phyloP scores from a whole-genome alignment of 2,888 invertebrate genomes.

The Platycheirus rosarum region DNA sequence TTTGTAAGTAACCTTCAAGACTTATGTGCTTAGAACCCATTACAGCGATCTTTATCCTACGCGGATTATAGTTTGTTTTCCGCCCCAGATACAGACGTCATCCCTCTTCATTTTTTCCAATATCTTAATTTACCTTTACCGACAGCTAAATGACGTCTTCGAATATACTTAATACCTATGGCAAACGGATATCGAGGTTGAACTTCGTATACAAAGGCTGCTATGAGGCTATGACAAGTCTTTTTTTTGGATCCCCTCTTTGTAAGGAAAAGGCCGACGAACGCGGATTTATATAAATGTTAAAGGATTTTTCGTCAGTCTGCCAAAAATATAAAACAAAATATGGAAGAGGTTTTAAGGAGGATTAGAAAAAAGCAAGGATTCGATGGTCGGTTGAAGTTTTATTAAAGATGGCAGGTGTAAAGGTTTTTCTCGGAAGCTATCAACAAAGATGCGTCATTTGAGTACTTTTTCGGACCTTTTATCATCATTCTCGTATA shows the following conservation, averaged over 20 bases:
- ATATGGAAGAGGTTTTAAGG: constrained; percentile 17
- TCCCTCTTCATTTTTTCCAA: constrained; percentile 71
- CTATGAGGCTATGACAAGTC: constrained; percentile 63
- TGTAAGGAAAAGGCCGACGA: constrained; percentile 32
- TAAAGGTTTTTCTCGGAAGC: constrained; percentile 4
- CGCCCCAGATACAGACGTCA: constrained; percentile 66
- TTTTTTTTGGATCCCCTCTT: constrained; percentile 9
- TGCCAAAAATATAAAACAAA: not conserved
- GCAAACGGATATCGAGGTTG: constrained; percentile 60
- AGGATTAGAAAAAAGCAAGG: constrained; percentile 9
- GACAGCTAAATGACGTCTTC: constrained; percentile 72
- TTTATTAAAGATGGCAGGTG: constrained; percentile 26
- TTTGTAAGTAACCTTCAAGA: constrained; percentile 47
- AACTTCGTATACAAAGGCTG: constrained; percentile 38
- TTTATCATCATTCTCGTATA: too few relatives aligned
- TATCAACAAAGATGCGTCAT: too few relatives aligned
- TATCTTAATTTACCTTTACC: constrained; percentile 72
- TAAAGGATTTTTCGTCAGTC: constrained; percentile 9
- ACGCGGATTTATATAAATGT: constrained; percentile 47
- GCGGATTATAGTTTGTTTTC: constrained; percentile 70
- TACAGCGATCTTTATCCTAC: constrained; percentile 67
- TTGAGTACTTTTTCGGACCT: too few relatives aligned
- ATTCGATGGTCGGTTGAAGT: constrained; percentile 19
- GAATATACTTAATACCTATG: constrained; percentile 65
- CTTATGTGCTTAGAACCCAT: constrained; percentile 68